Base-by-base conservation (phyloP, 37 sponge, comb jelly and placozoan species). In the Tethya wilhelma region DNA sequence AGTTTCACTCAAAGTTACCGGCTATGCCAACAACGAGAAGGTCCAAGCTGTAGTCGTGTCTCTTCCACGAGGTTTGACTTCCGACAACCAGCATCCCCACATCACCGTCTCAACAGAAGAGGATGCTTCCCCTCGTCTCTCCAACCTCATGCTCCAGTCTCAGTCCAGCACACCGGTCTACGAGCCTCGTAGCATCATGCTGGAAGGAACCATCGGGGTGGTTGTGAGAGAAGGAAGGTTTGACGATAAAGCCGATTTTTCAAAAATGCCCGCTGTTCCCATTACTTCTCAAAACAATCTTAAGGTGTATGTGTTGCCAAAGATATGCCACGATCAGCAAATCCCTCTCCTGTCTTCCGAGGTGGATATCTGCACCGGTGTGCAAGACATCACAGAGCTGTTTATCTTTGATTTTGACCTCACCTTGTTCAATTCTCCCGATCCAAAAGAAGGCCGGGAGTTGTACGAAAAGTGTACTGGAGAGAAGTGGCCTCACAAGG, bases 401-500 rank as follows among this genome's bases (percentile, higher is more conserved):
- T 91, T 81, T 46, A n/a, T 91, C 7, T 96, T 89, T 76, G 96
- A 96, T 68, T 91, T 96, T 74, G 96, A 96, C 78, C 87, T 85
- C 28, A 96, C 96, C 25, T 81, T 96, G 29, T 82, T 96, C 23
- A 28, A 89, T 59, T 71, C 90, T 1, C 90, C 90, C 3, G 75
- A 83, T 44, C 84, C 87, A 0, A 36, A 23, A 25, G 90, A 86
- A 29, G 96, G 96, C 1, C 73, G 75, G 36, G 69, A 58, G 44
- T 41, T 68, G 34, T 95, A 91, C 56, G 84, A 95, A 71, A 64
- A 43, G 29, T 31, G 58, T 28, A 91, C 90, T 0, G 93, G 96
- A 8, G 55, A 63, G 22, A 64, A 41, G 23, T 95, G 96, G 96
- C 87, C 86, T 17, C 75, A 85, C 43, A 80, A 65, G 43, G 90